Base-by-base conservation (phyloP, 92 coral and sea anemone species). In the Bergia sp. region DNA sequence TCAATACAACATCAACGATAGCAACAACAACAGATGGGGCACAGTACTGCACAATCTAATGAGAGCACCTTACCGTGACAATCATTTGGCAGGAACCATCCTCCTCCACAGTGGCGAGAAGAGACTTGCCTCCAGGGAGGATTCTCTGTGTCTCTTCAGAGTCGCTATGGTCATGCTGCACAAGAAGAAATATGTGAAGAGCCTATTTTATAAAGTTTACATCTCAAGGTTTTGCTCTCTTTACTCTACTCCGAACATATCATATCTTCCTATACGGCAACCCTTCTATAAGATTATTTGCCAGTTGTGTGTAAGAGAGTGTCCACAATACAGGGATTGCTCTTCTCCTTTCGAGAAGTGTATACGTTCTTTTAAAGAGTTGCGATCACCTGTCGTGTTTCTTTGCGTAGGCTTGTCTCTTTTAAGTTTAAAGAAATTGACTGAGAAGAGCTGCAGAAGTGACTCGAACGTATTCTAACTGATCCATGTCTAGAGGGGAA, bases 121-220 rank as follows among this genome's bases (percentile, higher is more conserved):
- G 45, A 8, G 88, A 91, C 72, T 92, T 91, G 41, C 92, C 96
- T 3, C 97, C 98, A 66, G 94, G 91, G 4, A 73, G 92, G n/a
- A 93, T 55, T 3, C 72, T 50, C 75, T 92, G 91, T 42, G 81
- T 89, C 29, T 69, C 86, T 11, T 85, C 88, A 4, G 53, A 64
- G 36, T 85, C 82, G 3, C 73, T 88, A 90, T 95, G 81, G 20
- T 61, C n/a, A 79, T 73, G 69, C 76, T 39, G 80, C 0, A 23
- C 67, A 71, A 76, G 5, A 37, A 85, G n/a, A 44, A 73, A 86
- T 50, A 10, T 72, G 61, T 12, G 47, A 49, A 61, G 12, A 18
- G 29, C 29, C 20, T 61, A 18, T 61, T 7, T 20, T 61, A 61
- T 61, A 61, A 61, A 61, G 29, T 1, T 20, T 4, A 4, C 7